Percentiles rank a stretch among this genome's conserved stretches.
phyloP scores from a whole-genome alignment of 2,888 invertebrate genomes.

The Scaptomyza cyrtandrae region DNA sequence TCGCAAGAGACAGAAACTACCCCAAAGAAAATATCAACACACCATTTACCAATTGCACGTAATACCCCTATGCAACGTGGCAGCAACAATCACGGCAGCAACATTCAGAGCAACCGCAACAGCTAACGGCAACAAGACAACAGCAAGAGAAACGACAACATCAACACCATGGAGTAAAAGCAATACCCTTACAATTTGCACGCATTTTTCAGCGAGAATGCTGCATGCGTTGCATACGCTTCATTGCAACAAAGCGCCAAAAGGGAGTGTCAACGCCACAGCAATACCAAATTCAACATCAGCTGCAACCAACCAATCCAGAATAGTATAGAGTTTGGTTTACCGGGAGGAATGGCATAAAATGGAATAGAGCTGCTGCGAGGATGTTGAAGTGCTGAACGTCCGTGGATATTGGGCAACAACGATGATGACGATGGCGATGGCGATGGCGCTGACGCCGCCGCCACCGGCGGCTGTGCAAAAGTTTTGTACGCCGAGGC shows the following conservation, averaged over 20 bases:
- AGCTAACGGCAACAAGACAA: constrained; percentile 21
- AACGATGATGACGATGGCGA: constrained; percentile 18
- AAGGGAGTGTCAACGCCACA: constrained; percentile 71
- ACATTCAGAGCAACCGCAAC: constrained; percentile 1
- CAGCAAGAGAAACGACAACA: constrained; percentile 30
- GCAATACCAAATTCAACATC: constrained; percentile 17
- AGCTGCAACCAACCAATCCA: constrained; percentile 11
- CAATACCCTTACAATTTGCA: constrained; percentile 60
- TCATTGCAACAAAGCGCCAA: constrained; percentile 68
- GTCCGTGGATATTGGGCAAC: constrained; percentile 29
- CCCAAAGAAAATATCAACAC: background rate
- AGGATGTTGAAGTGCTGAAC: constrained; percentile 16
- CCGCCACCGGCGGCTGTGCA: constrained; percentile 52
- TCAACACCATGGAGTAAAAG: constrained; percentile 22
- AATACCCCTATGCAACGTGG: constrained; percentile 27
- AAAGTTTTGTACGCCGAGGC: constrained; percentile 72
- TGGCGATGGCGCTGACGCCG: background rate
- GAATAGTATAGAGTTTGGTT: constrained; percentile 16
- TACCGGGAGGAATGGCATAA: background rate
- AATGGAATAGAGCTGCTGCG: constrained; percentile 8
- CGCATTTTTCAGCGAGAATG: constrained; percentile 64
- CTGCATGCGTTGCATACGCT: constrained; percentile 63
- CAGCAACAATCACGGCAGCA: constrained; percentile 7
- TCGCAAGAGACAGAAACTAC: background rate
- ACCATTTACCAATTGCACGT: background rate